Conservation (phyloP, 2,113 vertebrate species). For the Lepus timidus region DNA sequence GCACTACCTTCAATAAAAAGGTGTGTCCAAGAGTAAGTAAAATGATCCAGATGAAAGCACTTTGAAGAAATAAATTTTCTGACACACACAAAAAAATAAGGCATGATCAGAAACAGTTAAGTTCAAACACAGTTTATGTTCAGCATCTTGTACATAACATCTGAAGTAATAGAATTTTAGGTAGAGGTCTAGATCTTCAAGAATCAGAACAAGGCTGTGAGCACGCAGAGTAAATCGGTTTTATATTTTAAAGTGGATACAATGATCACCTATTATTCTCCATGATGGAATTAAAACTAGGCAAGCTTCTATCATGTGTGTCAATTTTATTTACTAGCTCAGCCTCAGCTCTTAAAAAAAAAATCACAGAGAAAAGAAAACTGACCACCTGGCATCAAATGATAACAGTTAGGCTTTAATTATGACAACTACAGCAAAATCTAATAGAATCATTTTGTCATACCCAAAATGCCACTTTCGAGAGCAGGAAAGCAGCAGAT, state of each 20-base stretch:
- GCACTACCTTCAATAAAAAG: conserved; percentile 13
- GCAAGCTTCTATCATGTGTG: background rate
- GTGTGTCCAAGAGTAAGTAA: background rate
- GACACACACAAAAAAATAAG: conserved; percentile 50
- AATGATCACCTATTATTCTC: background rate
- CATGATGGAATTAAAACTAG: conserved; percentile 27
- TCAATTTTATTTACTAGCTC: conserved; percentile 20
- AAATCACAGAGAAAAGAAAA: conserved; percentile 8
- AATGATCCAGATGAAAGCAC: background rate
- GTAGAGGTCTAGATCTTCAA: conserved; percentile 26
- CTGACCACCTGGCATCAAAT: background rate
- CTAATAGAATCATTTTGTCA: background rate
- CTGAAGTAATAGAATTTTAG: background rate
- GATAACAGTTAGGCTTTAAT: background rate
- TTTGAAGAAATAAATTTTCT: conserved; percentile 28
- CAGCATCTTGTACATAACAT: conserved; percentile 13
- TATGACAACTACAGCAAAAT: background rate
- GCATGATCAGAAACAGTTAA: conserved; percentile 27
- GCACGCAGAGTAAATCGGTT: background rate
- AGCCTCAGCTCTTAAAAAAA: conserved; percentile 49
- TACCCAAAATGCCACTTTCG: background rate
- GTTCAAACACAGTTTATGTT: conserved; percentile 23
- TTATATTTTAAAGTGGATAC: background rate
- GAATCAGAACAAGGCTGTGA: conserved; percentile 31
- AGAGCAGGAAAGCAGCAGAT: conserved; percentile 26